phyloP scores from a whole-genome alignment of 2,888 invertebrate genomes.

The Cantharis lateralis region DNA sequence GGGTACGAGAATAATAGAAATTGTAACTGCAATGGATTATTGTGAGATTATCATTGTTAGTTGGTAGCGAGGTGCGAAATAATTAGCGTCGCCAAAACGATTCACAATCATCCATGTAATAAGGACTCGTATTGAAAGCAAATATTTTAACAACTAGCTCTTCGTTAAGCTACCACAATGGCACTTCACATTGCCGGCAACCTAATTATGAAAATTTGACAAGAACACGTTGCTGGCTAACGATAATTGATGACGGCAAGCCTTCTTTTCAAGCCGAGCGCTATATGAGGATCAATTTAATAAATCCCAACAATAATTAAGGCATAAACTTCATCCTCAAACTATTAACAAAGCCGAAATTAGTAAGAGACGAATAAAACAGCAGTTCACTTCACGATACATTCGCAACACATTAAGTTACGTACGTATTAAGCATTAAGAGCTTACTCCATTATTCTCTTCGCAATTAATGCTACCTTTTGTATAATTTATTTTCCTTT shows the following conservation, averaged over 20 bases:
- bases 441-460: constrained; percentile 43
- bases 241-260: constrained; percentile 49
- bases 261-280: constrained; percentile 46
- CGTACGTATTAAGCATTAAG: constrained; percentile 37
- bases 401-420: constrained; percentile 43
- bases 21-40: constrained; percentile 36
- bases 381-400: constrained; percentile 46
- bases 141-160: constrained; percentile 47
- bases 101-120: constrained; percentile 35
- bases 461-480: constrained; percentile 38
- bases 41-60: constrained; percentile 32
- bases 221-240: constrained; percentile 53
- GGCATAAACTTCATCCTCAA: constrained; percentile 52
- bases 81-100: constrained; percentile 41
- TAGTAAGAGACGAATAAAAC: constrained; percentile 49
- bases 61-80: constrained; percentile 41
- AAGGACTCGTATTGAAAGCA: constrained; percentile 42
- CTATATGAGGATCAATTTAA: constrained; percentile 49
- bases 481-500: constrained; percentile 27
- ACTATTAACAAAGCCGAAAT: constrained; percentile 54
- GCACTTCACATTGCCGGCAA: constrained; percentile 50
- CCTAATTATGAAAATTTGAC: constrained; percentile 56
- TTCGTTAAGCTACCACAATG: constrained; percentile 50
- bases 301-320: constrained; percentile 52
- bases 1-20: constrained; percentile 34